These are phyloP conservation scores for Mechanitis messenoides DNA, from an alignment of 2,888 invertebrate genomes.

Conservation along the genomic window DNA sequence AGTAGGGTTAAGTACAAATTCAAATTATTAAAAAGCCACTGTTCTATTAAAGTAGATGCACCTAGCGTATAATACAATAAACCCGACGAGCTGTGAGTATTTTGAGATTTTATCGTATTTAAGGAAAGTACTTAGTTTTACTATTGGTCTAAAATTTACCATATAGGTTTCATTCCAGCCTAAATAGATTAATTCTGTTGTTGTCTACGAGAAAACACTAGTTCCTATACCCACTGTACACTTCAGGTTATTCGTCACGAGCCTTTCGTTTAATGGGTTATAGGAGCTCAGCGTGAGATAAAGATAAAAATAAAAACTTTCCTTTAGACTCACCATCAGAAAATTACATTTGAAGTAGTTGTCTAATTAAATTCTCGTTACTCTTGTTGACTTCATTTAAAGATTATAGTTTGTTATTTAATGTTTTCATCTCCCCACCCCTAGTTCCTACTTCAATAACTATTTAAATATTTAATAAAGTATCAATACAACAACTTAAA, in stretches of 20 bases:
- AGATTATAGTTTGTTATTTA: slow-evolving; percentile 32
- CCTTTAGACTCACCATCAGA: slow-evolving; percentile 45
- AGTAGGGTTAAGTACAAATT: slow-evolving; percentile 76
- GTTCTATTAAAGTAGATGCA: slow-evolving; percentile 76
- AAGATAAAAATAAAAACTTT: slow-evolving; percentile 38
- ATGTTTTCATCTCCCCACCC: slow-evolving; percentile 45
- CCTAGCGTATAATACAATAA: slow-evolving; percentile 75
- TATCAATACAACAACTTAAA: slow-evolving; percentile 49
- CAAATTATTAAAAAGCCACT: slow-evolving; percentile 74
- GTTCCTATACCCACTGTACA: not conserved
- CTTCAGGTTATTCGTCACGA: not conserved
- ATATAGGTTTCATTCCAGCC: slow-evolving; percentile 66
- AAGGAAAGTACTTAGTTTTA: slow-evolving; percentile 65
- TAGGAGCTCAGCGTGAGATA: slow-evolving; percentile 43
- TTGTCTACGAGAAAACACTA: slow-evolving; percentile 49
- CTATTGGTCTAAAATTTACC: slow-evolving; percentile 56
- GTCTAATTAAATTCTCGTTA: slow-evolving; percentile 30
- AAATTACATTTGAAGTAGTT: slow-evolving; percentile 40
- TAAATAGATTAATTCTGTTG: slow-evolving; percentile 64
- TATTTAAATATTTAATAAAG: slow-evolving; percentile 44
- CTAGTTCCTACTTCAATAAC: slow-evolving; percentile 66
- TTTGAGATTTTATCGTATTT: slow-evolving; percentile 77
- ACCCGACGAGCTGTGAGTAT: slow-evolving; percentile 76
- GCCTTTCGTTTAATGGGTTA: not conserved
- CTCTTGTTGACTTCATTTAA: slow-evolving; percentile 29